Evolutionary conservation across 2,888 invertebrate species (phyloP).

Genomic region (Pogonocherus hispidulus): DNA sequence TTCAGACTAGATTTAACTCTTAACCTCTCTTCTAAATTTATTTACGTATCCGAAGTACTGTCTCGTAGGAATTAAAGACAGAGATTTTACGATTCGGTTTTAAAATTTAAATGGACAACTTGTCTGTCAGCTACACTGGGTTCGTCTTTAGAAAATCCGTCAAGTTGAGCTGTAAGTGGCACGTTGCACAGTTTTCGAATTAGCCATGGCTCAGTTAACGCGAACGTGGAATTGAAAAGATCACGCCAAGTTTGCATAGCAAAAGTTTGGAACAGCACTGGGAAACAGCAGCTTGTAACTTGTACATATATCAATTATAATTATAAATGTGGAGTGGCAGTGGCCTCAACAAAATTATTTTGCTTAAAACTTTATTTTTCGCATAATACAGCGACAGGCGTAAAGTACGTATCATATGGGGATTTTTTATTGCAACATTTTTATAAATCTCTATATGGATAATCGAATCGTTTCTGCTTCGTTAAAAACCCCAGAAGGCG

Average conservation of each 20-base stretch:
- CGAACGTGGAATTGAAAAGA: slow-evolving; percentile 52
- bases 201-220: slow-evolving; percentile 45
- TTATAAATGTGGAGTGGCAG: not conserved
- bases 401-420: no score
- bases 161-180: slow-evolving; percentile 54
- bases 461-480: no score
- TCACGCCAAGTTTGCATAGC: slow-evolving; percentile 53
- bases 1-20: slow-evolving; percentile 3
- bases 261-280: slow-evolving; percentile 49
- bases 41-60: slow-evolving; percentile 11
- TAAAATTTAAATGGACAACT: slow-evolving; percentile 55
- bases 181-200: slow-evolving; percentile 50
- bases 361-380: not conserved
- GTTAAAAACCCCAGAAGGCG: no score
- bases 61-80: slow-evolving; percentile 27
- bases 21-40: not conserved
- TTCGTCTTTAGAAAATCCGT: slow-evolving; percentile 48
- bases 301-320: slow-evolving; percentile 17
- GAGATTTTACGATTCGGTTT: slow-evolving; percentile 45
- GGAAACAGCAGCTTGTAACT: slow-evolving; percentile 32
- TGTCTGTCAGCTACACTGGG: slow-evolving; percentile 54
- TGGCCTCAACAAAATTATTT: not conserved
- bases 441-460: no score
- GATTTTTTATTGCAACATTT: not conserved
- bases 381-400: not conserved